Base-by-base conservation (phyloP, 2,797 vertebrate species). In the Leptodactylus fallax region DNA sequence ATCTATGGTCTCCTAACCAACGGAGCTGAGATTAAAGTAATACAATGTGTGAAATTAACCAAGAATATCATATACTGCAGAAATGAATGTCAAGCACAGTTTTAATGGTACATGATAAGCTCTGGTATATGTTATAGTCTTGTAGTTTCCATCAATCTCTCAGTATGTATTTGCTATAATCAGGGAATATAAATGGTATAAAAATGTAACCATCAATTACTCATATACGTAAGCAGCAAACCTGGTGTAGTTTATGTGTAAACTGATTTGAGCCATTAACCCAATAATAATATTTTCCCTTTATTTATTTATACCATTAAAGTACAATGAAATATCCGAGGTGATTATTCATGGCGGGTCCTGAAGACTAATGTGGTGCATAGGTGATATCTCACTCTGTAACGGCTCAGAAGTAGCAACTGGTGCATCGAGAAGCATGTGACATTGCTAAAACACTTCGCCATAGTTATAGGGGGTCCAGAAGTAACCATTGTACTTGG, bases 61-160 rank as follows among this genome's bases (percentile, higher is more conserved):
- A 17, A 58, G 82, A 84, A 36, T 71, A 84, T 53, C 56, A 74
- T 47, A 49, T 58, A 74, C 14, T 45, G 53, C 78, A 79, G 27
- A 79, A 58, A 79, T 58, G 16, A 58, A 58, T 79, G 78, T 79
- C 81, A 83, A 36, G 69, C 51, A 69, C 67, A n/a, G 51, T 72
- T 67, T 72, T 83, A 83, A 72, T 72, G 53, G 78, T 45, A 58
- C 49, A 19, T 36, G n/a, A 79, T 79, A 79, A 60, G 55, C 78
- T 19, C 23, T 79, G 21, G 19, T 56, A 79, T 79, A 58, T 79
- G 53, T 79, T 79, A 58, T 67, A 58, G 67, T 56, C 27, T 83
- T 83, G 65, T 71, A 58, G 51, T 83, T 71, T 72, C 69, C 36
- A 27, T 83, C 67, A 79, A 79, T 72, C 81, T 83, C 81, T n/a